A percentile compares a stretch with the other conserved stretches of the same genome.
phyloP scores from a whole-genome alignment of 2,888 invertebrate species.

The Lithodes maja region DNA sequence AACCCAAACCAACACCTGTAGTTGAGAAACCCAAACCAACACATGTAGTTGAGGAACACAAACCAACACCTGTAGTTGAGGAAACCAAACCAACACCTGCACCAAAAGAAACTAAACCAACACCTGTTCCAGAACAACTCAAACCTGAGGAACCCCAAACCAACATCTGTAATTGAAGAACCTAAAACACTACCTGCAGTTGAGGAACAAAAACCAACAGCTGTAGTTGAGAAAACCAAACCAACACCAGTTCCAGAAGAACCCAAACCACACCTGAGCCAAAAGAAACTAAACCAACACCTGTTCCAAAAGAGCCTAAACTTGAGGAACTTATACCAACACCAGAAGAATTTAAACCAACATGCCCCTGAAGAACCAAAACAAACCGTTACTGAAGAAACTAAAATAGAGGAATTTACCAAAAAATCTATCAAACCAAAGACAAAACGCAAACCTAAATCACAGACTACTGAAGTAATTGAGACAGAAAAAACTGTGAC shows the following conservation, averaged over 20 bases:
- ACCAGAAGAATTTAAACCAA: neutral
- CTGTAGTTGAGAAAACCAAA: neutral
- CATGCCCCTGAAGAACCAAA: neutral
- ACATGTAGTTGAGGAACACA: neutral
- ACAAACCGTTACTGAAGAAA: constrained; percentile 18
- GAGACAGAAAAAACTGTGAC: constrained; percentile 23
- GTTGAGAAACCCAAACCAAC: neutral
- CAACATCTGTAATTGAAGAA: neutral
- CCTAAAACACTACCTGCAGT: constrained; percentile 22
- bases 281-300: constrained; percentile 18
- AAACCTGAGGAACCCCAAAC: constrained; percentile 34
- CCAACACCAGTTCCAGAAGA: constrained; percentile 5
- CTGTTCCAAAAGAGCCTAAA: constrained; percentile 15
- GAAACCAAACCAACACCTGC: constrained; percentile 13
- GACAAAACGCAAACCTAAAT: neutral
- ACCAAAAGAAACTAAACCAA: constrained; percentile 30
- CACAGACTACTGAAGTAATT: neutral
- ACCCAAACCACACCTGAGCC: constrained; percentile 15
- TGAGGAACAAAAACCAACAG: constrained; percentile 8
- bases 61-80: neutral
- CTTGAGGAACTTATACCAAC: constrained; percentile 31
- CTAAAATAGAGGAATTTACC: neutral
- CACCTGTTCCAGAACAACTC: constrained; percentile 16
- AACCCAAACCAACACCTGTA: neutral
- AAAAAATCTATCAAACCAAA: neutral